These are phyloP conservation scores for Microcebus griseorufus DNA, from an alignment of 2,113 vertebrate species.

Conservation along the genomic window DNA sequence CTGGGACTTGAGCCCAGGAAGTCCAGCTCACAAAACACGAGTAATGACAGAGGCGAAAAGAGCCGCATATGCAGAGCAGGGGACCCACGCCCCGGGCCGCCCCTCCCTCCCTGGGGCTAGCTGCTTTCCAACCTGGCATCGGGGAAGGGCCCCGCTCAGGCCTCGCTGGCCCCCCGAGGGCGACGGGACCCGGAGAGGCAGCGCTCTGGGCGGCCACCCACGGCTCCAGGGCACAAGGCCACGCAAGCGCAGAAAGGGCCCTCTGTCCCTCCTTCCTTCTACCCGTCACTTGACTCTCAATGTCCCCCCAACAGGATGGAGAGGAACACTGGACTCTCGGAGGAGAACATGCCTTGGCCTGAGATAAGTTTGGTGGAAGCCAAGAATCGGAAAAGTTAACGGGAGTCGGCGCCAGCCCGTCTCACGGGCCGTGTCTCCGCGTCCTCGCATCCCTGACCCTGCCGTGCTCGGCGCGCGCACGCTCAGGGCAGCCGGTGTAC, in stretches of 20 bases:
- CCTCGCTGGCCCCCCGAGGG: not conserved
- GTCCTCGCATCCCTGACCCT: not conserved
- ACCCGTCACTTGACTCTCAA: not conserved
- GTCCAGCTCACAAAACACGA: not conserved
- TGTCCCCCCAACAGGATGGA: not conserved
- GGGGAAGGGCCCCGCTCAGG: too few species aligned
- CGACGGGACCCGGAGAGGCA: not conserved
- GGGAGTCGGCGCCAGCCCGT: not conserved
- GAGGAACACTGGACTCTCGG: not conserved
- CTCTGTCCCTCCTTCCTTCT: not conserved
- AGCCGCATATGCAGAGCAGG: not conserved
- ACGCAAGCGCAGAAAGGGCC: not conserved
- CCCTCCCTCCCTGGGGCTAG: not conserved
- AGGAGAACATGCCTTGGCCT: constrained; percentile 37
- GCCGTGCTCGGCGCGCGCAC: not conserved
- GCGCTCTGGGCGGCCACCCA: not conserved
- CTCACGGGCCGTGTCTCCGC: not conserved
- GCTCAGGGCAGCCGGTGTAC: fast-evolving
- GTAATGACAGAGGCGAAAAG: not conserved
- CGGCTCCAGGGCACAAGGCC: not conserved
- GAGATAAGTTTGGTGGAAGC: constrained; percentile 14
- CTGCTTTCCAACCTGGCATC: not conserved
- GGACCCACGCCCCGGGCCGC: not conserved
- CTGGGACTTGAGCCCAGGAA: not conserved
- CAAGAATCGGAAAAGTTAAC: constrained; percentile 33